Conservation (phyloP, 2,113 vertebrate genomes). For the Lepisosteus oculatus region DNA sequence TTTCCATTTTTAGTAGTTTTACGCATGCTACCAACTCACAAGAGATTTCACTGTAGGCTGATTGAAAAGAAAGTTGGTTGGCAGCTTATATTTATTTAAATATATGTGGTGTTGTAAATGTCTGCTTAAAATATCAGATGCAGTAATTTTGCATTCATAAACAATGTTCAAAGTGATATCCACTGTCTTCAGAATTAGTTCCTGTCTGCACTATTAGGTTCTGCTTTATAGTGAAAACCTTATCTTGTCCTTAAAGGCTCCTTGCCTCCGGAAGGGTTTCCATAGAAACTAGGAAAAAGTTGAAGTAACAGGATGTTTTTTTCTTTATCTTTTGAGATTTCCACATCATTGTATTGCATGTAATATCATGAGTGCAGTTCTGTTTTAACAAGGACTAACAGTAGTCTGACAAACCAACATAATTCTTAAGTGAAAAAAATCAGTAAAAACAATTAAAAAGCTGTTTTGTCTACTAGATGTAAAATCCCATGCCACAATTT, state of each 20-base stretch:
- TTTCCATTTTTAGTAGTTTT: too few species aligned
- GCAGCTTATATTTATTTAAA: not conserved
- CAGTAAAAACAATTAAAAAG: too few species aligned
- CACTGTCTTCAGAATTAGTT: not conserved
- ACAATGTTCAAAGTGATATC: not conserved
- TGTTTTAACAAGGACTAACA: not conserved
- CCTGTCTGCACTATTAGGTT: too few species aligned
- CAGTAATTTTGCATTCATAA: not conserved
- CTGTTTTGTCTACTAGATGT: too few species aligned
- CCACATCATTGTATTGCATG: not conserved
- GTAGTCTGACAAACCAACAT: too few species aligned
- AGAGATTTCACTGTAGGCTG: too few species aligned
- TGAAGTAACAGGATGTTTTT: not conserved
- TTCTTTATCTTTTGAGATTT: not conserved
- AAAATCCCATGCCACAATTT: too few species aligned
- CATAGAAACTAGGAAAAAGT: slow-evolving; percentile 13
- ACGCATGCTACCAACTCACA: too few species aligned
- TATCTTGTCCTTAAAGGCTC: too few species aligned
- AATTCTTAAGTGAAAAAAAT: too few species aligned
- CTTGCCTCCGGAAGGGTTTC: slow-evolving; percentile 4
- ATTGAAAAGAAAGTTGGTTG: too few species aligned
- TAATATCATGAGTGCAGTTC: not conserved
- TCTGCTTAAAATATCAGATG: not conserved
- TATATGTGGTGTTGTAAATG: not conserved
- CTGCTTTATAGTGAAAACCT: too few species aligned